Percentiles rank a stretch among this genome's conserved stretches.
Evolutionary conservation across 1,140 invertebrate genomes (phyloP).

Genomic region (Telenomus remus): DNA sequence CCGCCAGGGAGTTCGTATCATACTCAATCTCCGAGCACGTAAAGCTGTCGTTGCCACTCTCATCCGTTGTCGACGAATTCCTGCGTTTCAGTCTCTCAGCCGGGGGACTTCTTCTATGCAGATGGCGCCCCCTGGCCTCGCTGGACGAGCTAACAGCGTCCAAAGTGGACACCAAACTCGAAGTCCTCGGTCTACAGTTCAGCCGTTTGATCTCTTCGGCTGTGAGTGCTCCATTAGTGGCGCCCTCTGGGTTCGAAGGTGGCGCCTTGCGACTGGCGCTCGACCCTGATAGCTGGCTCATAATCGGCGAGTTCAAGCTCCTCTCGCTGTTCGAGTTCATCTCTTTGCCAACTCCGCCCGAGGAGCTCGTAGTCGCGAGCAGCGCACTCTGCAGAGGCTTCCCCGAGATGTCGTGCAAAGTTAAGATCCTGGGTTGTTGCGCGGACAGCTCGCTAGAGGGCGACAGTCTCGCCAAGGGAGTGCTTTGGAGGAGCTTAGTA

Average conservation of each 20-base stretch:
- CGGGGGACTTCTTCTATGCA: slow-evolving; percentile 79
- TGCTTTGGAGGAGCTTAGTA: slow-evolving; percentile 86
- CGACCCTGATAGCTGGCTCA: slow-evolving; percentile 90
- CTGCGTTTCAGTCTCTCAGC: slow-evolving; percentile 80
- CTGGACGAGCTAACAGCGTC: slow-evolving; percentile 95
- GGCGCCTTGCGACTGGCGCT: slow-evolving; percentile 82
- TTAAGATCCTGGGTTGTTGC: slow-evolving; percentile 92
- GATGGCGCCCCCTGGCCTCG: slow-evolving; percentile 84
- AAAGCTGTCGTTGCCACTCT: slow-evolving; percentile 97
- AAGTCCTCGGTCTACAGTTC: slow-evolving; percentile 88
- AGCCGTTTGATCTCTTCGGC: slow-evolving; percentile 94
- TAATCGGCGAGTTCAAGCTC: slow-evolving; percentile 91
- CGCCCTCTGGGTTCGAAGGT: slow-evolving; percentile 72
- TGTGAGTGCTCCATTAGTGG: slow-evolving; percentile 83
- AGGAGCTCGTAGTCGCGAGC: slow-evolving; percentile 89
- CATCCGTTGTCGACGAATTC: slow-evolving; percentile 92
- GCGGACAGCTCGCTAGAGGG: slow-evolving; percentile 93
- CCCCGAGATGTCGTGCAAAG: slow-evolving; percentile 93
- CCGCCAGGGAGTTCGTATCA: slow-evolving; percentile 89
- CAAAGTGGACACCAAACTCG: slow-evolving; percentile 92
- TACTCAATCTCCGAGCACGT: slow-evolving; percentile 99
- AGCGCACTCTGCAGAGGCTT: slow-evolving; percentile 92
- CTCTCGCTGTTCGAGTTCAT: slow-evolving; percentile 91
- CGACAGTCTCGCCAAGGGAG: slow-evolving; percentile 90
- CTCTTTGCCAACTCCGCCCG: slow-evolving; percentile 88